phyloP scores from a whole-genome alignment of 2,888 invertebrate genomes.

The Nineta flava region DNA sequence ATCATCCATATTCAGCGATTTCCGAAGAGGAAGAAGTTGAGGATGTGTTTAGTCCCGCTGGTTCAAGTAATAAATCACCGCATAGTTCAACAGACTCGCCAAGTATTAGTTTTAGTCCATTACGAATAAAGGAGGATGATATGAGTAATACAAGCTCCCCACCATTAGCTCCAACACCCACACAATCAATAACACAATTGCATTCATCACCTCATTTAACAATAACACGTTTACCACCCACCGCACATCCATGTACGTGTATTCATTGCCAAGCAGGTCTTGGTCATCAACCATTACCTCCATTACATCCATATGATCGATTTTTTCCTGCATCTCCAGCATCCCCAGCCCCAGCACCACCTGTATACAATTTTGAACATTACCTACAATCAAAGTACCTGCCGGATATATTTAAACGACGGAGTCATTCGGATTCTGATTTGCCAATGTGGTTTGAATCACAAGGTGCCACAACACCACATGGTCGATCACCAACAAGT shows the following conservation, averaged over 20 bases:
- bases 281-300: constrained; percentile 23
- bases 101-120: constrained; percentile 36
- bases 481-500: constrained; percentile 24
- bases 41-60: constrained; percentile 40
- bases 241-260: constrained; percentile 20
- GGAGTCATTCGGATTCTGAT: constrained; percentile 52
- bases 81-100: constrained; percentile 37
- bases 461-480: constrained; percentile 24
- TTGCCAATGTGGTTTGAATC: constrained; percentile 36
- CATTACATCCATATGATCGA: constrained; percentile 28
- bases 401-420: constrained; percentile 39
- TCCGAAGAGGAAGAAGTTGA: constrained; percentile 35
- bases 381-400: constrained; percentile 48
- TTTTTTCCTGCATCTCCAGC: constrained; percentile 37
- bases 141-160: constrained; percentile 27
- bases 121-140: constrained; percentile 35
- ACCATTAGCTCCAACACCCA: constrained; percentile 15
- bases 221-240: constrained; percentile 12
- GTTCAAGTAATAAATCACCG: constrained; percentile 36
- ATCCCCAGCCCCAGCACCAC: constrained; percentile 31
- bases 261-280: constrained; percentile 24
- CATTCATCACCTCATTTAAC: constrained; percentile 9
- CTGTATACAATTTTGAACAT: constrained; percentile 42
- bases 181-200: constrained; percentile 1
- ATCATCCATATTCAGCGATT: constrained; percentile 16